phyloP scores from a whole-genome alignment of 2,888 invertebrate species.

The Drosophila acutilabella region DNA sequence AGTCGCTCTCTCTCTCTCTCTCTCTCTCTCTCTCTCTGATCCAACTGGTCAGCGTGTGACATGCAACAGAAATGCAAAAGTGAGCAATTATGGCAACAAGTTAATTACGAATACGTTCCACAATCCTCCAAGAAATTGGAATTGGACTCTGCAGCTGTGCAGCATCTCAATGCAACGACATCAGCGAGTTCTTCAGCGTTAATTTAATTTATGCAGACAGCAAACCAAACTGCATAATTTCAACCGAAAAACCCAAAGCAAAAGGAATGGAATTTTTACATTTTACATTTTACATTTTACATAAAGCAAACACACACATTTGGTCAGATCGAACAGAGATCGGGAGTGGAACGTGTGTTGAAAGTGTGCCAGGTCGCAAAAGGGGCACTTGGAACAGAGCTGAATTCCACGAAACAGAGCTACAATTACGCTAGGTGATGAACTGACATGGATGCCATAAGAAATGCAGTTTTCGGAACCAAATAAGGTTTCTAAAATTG shows the following conservation, averaged over 20 bases:
- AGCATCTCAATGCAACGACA: conserved; percentile 21
- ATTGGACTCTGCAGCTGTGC: conserved; percentile 13
- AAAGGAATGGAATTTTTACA: conserved; percentile 55
- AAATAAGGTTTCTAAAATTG: too few species aligned
- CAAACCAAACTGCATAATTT: conserved; percentile 48
- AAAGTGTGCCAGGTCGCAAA: conserved; percentile 51
- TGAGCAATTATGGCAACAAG: conserved; percentile 82
- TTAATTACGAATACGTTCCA: conserved; percentile 67
- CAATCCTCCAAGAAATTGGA: conserved; percentile 39
- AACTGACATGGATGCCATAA: neutral
- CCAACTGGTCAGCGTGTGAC: conserved; percentile 57
- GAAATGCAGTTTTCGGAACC: neutral
- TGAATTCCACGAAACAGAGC: conserved; percentile 23
- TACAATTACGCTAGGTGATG: conserved; percentile 18
- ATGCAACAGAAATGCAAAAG: conserved; percentile 72
- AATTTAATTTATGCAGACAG: conserved; percentile 70
- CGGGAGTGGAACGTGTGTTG: conserved; percentile 25
- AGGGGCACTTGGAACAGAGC: conserved; percentile 14
- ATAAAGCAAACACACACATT: conserved; percentile 29
- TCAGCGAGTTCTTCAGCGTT: conserved; percentile 26
- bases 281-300: conserved; percentile 53
- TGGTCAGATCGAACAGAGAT: conserved; percentile 28
- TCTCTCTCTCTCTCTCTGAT: neutral
- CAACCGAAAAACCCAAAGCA: conserved; percentile 27
- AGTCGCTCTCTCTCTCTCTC: neutral